phyloP scores from a whole-genome alignment of 1,140 invertebrate species.

The Zaprionus gabonicus region DNA sequence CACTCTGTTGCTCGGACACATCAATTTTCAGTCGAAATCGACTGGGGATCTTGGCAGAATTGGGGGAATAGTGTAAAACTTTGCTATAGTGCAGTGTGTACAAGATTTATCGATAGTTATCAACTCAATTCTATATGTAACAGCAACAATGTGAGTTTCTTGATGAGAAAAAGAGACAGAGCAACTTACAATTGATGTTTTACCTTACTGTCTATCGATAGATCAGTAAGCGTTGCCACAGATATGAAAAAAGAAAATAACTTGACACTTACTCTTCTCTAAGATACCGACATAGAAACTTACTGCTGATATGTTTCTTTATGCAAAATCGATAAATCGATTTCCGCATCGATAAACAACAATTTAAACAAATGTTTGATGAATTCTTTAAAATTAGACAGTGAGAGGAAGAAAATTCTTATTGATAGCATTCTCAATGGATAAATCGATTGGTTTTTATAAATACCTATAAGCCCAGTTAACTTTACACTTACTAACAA shows the following conservation, averaged over 20 bases:
- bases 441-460: no score
- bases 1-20: conserved; percentile 46
- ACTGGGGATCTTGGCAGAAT: no score
- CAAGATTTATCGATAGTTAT: not conserved
- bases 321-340: not conserved
- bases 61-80: not conserved
- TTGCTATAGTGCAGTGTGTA: not conserved
- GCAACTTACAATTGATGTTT: not conserved
- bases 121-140: not conserved
- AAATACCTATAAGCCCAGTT: no score
- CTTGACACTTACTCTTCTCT: not conserved
- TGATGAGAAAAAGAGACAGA: not conserved
- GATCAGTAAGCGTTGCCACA: not conserved
- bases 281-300: not conserved
- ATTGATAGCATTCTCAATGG: no score
- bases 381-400: no score
- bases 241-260: not conserved
- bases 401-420: rapidly evolving
- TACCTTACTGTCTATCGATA: no score
- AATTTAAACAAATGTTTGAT: not conserved
- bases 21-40: conserved; percentile 39
- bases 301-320: not conserved
- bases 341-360: not conserved
- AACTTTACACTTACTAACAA: no score
- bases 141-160: not conserved